Base-by-base conservation (phyloP, 2,797 vertebrate genomes). In the Morus bassanus region DNA sequence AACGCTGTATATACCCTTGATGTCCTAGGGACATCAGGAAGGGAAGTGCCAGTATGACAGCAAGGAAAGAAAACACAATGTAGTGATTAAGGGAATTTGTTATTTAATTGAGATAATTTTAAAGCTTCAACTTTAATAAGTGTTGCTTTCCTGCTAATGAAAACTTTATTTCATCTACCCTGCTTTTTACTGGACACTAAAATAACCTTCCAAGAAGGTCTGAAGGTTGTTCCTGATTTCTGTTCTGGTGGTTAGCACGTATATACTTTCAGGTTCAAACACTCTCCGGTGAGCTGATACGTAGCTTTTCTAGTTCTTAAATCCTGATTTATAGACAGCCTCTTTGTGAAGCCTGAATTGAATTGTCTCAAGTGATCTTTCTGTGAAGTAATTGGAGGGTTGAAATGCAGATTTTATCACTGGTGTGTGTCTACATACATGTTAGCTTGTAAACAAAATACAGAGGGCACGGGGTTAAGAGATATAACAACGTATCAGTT, bases 241-340 rank as follows among this genome's bases (percentile, higher is more conserved):
- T 63, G 12, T 84, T 81, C 46, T 70, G 43, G 37, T 91, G 19
- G 7, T 1, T 1, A 60, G 59, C 41, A 81, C 17, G 24, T 76
- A 9, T 27, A 13, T 64, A 35, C 48, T 78, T 63, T 35, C 33
- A 60, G 79, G 45, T 89, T 91, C 60, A 85, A 5, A 50, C 43
- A 18, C 37, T 92, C 48, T 85, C 53, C 2, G 11, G 64, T 64
- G 56, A 95, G 69, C 83, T 67, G 67, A 74, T 87, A 94, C 95
- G 70, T 95, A 90, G 72, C 75, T 94, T 93, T 95, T 85, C 75
- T 94, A 16, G 88, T 90, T 91, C 86, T 85, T 91, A 85, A 83
- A 65, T 80, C 53, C 72, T 86, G 82, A n/a, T 79, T 91, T 95
- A 77, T 57, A 80, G 78, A 18, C 50, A 80, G 61, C 14, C 16